These are phyloP conservation scores for Pocillopora meandrina DNA, from an alignment of 92 coral and sea anemone genomes.

Conservation along the genomic window DNA sequence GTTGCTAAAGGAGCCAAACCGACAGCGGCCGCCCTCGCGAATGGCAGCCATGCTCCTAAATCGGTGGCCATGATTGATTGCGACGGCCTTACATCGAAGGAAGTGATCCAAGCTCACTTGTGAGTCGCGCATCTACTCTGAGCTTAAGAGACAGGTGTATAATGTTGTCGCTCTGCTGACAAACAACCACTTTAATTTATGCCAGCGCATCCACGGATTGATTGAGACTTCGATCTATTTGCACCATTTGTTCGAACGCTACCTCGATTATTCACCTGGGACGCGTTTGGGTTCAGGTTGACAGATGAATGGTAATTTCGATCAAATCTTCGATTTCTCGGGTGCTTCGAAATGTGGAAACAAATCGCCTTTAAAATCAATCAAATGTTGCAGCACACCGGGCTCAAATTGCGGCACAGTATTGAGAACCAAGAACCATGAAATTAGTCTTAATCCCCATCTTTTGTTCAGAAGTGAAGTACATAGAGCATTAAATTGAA, in stretches of 20 bases:
- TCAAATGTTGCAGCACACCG: slow-evolving; percentile 64
- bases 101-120: slow-evolving; percentile 25
- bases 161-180: slow-evolving; percentile 24
- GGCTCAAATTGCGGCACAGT: slow-evolving; percentile 37
- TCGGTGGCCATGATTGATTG: slow-evolving; percentile 92
- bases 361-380: slow-evolving; percentile 75
- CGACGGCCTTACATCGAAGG: slow-evolving; percentile 47
- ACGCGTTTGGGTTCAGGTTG: slow-evolving; percentile 11
- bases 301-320: slow-evolving; percentile 12
- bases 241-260: slow-evolving; percentile 28
- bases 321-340: slow-evolving; percentile 34
- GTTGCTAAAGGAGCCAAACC: slow-evolving; percentile 99
- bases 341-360: slow-evolving; percentile 41
- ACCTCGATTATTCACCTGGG: slow-evolving; percentile 30
- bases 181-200: slow-evolving; percentile 72
- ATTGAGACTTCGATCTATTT: slow-evolving; percentile 29
- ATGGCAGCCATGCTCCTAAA: slow-evolving; percentile 99
- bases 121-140: slow-evolving; percentile 44
- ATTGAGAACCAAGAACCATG: slow-evolving; percentile 41
- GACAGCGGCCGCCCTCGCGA: slow-evolving; percentile 99
- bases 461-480: slow-evolving; percentile 27
- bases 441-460: slow-evolving; percentile 29
- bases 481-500: not conserved
- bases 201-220: slow-evolving; percentile 49
- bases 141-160: slow-evolving; percentile 60